These are phyloP conservation scores for Platichthys stellatus DNA, from an alignment of 2,113 vertebrate species.

Conservation along the genomic window DNA sequence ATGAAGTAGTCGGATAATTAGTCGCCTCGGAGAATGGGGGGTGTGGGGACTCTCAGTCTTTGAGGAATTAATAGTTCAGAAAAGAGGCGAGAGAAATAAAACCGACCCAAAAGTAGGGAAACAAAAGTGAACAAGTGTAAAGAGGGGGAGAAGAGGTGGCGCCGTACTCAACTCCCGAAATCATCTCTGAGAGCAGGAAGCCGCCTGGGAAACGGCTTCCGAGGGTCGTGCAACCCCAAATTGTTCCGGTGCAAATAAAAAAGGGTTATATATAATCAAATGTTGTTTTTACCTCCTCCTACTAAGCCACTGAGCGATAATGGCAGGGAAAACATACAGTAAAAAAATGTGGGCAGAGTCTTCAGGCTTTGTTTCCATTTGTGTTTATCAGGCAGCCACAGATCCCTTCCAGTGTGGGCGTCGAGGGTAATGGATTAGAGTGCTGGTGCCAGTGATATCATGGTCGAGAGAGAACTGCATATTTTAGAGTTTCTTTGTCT, in stretches of 20 bases:
- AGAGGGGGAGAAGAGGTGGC: background rate
- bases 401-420: slow-evolving; percentile 77
- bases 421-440: slow-evolving; percentile 81
- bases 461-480: slow-evolving; percentile 69
- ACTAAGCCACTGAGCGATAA: slow-evolving; percentile 44
- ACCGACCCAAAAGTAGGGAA: slow-evolving; percentile 12
- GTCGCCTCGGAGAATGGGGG: slow-evolving; percentile 31
- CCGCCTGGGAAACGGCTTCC: slow-evolving; percentile 47
- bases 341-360: slow-evolving; percentile 73
- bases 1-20: slow-evolving; percentile 61
- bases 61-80: slow-evolving; percentile 50
- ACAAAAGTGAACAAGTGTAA: slow-evolving; percentile 9
- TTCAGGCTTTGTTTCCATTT: slow-evolving; percentile 74
- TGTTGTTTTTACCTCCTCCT: slow-evolving; percentile 51
- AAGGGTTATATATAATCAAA: slow-evolving; percentile 36
- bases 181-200: slow-evolving; percentile 19
- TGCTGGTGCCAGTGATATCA: slow-evolving; percentile 72
- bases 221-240: slow-evolving; percentile 39
- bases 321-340: slow-evolving; percentile 62
- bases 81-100: slow-evolving; percentile 20
- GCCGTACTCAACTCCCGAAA: slow-evolving; percentile 19
- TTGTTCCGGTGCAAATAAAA: slow-evolving; percentile 38
- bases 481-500: slow-evolving; percentile 73
- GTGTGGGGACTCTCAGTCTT: background rate
- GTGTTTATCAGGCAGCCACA: slow-evolving; percentile 79